Evolutionary conservation across 1,140 invertebrate genomes (phyloP).

Genomic region (Anastrepha ludens): DNA sequence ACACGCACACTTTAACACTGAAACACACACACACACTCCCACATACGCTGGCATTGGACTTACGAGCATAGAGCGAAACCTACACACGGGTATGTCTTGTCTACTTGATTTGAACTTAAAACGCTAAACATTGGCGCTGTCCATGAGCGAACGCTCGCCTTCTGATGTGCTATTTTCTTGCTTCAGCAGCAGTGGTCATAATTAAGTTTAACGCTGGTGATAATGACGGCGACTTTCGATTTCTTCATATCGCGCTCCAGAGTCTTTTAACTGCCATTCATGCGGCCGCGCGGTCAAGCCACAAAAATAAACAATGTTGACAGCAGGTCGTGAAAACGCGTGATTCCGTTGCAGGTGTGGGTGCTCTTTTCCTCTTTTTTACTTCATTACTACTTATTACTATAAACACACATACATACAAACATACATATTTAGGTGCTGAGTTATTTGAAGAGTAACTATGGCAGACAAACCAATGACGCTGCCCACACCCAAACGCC

Average conservation of each 20-base stretch:
- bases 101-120: neutral
- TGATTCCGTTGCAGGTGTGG: neutral
- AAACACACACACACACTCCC: neutral
- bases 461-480: neutral
- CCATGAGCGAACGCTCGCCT: neutral
- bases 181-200: neutral
- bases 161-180: neutral
- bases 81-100: neutral
- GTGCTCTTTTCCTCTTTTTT: neutral
- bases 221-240: conserved; percentile 16
- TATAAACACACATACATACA: neutral
- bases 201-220: neutral
- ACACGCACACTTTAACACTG: neutral
- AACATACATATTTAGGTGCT: neutral
- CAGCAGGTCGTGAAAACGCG: neutral
- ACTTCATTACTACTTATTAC: neutral
- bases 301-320: neutral
- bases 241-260: neutral
- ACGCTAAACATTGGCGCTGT: neutral
- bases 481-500: neutral
- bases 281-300: neutral
- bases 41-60: neutral
- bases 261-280: neutral
- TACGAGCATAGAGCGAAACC: neutral
- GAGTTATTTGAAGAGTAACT: too few species aligned